These are phyloP conservation scores for Tragelaphus imberbis DNA, from an alignment of 2,113 vertebrate species.

Conservation along the genomic window DNA sequence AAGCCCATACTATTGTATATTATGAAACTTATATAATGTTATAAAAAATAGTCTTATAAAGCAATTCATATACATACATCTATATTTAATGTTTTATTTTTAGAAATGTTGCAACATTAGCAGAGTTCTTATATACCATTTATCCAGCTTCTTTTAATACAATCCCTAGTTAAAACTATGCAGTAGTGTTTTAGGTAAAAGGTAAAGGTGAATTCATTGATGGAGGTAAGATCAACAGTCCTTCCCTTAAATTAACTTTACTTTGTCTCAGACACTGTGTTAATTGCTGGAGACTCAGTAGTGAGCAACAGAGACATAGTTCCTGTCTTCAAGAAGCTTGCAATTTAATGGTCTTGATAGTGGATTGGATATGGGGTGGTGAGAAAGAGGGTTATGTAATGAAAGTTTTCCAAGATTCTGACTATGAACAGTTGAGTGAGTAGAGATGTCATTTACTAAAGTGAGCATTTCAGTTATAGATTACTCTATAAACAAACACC, in stretches of 20 bases:
- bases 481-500: background rate
- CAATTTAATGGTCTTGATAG: background rate
- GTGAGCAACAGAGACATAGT: background rate
- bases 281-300: background rate
- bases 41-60: background rate
- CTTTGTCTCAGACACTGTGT: background rate
- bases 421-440: background rate
- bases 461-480: background rate
- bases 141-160: background rate
- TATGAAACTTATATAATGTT: background rate
- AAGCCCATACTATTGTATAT: background rate
- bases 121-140: background rate
- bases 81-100: conserved; percentile 13
- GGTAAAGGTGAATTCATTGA: background rate
- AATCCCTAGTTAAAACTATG: background rate
- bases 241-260: background rate
- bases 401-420: background rate
- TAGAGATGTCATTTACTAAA: background rate
- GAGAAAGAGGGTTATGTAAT: background rate
- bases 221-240: background rate
- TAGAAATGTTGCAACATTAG: background rate
- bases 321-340: background rate
- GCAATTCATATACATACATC: background rate
- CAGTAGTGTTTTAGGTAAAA: background rate
- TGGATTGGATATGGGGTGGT: background rate